Base-by-base conservation (phyloP, 2,888 invertebrate species). In the Campaea margaritaria region DNA sequence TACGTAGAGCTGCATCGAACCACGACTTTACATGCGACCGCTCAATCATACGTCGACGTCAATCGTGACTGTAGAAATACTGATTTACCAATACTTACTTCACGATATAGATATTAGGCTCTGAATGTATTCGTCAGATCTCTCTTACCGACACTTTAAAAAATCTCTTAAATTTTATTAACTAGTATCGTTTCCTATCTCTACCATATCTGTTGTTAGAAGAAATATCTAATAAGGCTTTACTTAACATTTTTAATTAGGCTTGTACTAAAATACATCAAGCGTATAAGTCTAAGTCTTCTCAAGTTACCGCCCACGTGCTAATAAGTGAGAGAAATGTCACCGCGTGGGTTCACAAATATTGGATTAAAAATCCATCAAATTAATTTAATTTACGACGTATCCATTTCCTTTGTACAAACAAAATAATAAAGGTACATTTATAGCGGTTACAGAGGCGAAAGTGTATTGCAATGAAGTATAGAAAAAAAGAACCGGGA, bases 391-490 rank as follows among this genome's bases (percentile, higher is more conserved):
- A 88, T 87, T 84, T 82, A 82, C 83, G 83, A 82, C 78, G 80
- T 87, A 87, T 87, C 84, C 85, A 86, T 85, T 89, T 86, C 82
- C 85, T 88, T 83, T 87, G 83, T 78, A 82, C 87, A 89, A 89
- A 89, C 84, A 88, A 83, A 87, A 85, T 85, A 84, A 87, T 85
- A 85, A 85, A 85, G 80, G 76, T 79, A 79, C 85, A 86, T 86
- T 87, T 85, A 86, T 82, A 86, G 87, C 84, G 87, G 87, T 89
- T 86, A 86, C 88, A 82, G 83, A 81, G 81, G 82, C 89, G 85
- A 90, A 90, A 91, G 88, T 85, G 84, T 87, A 88, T 84, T 87
- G 90, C 88, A 87, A 85, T 86, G 84, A 84, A 86, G 86, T 86
- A 83, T 85, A 86, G 85, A 86, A 87, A 89, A 85, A 86, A 88